phyloP scores from a whole-genome alignment of 2,113 vertebrate species.

The Sylvia atricapilla region DNA sequence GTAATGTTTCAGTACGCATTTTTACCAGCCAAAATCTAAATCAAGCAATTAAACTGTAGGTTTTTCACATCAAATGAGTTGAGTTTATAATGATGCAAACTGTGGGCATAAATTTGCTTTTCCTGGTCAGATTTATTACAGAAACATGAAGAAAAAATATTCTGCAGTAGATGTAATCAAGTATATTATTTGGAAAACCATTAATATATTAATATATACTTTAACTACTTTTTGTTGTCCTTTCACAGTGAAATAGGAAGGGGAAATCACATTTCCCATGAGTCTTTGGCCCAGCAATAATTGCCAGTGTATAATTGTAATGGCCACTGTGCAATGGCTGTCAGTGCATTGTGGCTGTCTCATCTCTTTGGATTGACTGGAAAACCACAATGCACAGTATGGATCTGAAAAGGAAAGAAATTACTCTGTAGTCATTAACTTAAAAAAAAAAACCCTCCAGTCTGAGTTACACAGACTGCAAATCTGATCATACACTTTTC shows the following conservation, averaged over 20 bases:
- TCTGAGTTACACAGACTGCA: background rate
- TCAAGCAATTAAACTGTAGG: conserved; percentile 79
- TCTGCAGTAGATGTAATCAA: conserved; percentile 59
- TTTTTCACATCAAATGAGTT: conserved; percentile 72
- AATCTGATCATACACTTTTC: background rate
- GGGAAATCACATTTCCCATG: background rate
- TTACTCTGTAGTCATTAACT: background rate
- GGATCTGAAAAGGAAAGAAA: background rate
- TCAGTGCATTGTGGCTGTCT: background rate
- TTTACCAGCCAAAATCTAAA: conserved; percentile 78
- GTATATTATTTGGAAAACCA: conserved; percentile 55
- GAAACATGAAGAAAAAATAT: conserved; percentile 62
- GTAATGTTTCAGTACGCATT: conserved; percentile 73
- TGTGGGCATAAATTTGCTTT: conserved; percentile 68
- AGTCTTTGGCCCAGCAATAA: background rate
- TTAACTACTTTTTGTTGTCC: conserved; percentile 13
- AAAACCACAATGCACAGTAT: background rate
- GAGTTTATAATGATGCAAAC: conserved; percentile 62
- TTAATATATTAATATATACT: conserved; percentile 24
- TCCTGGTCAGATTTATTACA: conserved; percentile 65
- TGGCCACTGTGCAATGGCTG: background rate
- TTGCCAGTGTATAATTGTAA: background rate
- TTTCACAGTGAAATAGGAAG: background rate
- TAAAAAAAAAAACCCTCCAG: background rate
- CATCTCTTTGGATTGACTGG: background rate